phyloP scores from a whole-genome alignment of 2,797 vertebrate species.

The Melanogrammus aeglefinus region DNA sequence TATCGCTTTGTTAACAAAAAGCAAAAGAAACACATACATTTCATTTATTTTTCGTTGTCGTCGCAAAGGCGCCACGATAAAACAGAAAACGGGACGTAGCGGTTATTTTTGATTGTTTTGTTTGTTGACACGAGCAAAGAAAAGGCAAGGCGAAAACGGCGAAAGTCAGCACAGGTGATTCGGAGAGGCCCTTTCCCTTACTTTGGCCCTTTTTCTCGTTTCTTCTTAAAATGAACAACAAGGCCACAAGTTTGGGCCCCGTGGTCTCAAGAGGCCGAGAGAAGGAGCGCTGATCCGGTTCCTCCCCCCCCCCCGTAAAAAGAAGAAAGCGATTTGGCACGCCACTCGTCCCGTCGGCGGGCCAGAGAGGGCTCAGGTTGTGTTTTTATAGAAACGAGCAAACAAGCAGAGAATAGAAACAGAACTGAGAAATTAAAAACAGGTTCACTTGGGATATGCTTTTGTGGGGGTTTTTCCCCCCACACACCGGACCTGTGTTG shows the following conservation, averaged over 20 bases:
- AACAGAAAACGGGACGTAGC: slow-evolving; percentile 10
- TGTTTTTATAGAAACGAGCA: not conserved
- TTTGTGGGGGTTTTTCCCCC: slow-evolving; percentile 36
- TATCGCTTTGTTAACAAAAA: not conserved
- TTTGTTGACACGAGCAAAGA: slow-evolving; percentile 16
- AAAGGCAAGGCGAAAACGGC: slow-evolving; percentile 31
- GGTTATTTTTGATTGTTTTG: slow-evolving; percentile 15
- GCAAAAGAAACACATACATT: not conserved
- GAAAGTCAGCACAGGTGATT: slow-evolving; percentile 25
- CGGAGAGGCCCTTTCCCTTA: not conserved
- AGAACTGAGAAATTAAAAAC: not conserved
- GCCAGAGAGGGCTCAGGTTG: slow-evolving; percentile 30
- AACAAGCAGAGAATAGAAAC: slow-evolving; percentile 11
- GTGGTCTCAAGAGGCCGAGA: not conserved
- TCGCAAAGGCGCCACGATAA: slow-evolving; percentile 38
- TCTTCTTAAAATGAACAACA: not conserved
- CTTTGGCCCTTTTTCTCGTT: not conserved
- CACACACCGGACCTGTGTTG: slow-evolving; percentile 38
- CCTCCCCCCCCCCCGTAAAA: not conserved
- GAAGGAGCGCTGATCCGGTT: not conserved
- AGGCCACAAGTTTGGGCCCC: slow-evolving; percentile 8
- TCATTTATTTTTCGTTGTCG: slow-evolving; percentile 15
- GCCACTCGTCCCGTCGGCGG: slow-evolving; percentile 37
- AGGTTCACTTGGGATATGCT: slow-evolving; percentile 56
- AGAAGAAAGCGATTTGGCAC: slow-evolving; percentile 49